These are phyloP conservation scores for Andrena fulva DNA, from an alignment of 2,888 invertebrate genomes.

Conservation along the genomic window DNA sequence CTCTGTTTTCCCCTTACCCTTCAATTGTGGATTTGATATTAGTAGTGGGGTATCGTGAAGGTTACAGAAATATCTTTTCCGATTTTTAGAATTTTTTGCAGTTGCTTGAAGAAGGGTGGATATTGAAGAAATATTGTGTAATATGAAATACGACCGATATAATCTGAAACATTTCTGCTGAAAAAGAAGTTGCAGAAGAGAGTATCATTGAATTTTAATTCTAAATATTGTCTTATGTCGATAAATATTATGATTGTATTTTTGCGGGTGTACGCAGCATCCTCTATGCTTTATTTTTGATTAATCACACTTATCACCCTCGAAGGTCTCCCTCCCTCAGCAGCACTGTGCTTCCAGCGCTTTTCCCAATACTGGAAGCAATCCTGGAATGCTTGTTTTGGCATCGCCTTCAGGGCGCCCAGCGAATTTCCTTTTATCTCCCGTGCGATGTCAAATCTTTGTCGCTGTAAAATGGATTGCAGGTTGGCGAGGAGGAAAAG, in stretches of 20 bases:
- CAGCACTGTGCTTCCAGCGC: neutral
- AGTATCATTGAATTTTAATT: neutral
- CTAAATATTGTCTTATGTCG: no score
- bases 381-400: slow-evolving; percentile 26
- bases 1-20: no score
- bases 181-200: no score
- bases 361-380: slow-evolving; percentile 6
- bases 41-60: no score
- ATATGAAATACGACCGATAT: no score
- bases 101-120: no score
- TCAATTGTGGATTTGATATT: no score
- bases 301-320: neutral
- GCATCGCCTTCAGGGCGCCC: slow-evolving; percentile 21
- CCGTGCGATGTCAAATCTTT: slow-evolving; percentile 20
- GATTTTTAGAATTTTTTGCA: no score
- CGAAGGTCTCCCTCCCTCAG: neutral
- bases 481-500: slow-evolving; percentile 16
- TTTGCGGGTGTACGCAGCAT: neutral
- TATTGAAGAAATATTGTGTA: no score
- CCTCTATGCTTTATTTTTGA: neutral
- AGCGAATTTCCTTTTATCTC: slow-evolving; percentile 29
- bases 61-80: no score
- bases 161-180: no score
- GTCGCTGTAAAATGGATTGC: slow-evolving; percentile 36
- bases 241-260: neutral